Base-by-base conservation (phyloP, 2,113 vertebrate genomes). In the Phalacrocorax pelagicus region DNA sequence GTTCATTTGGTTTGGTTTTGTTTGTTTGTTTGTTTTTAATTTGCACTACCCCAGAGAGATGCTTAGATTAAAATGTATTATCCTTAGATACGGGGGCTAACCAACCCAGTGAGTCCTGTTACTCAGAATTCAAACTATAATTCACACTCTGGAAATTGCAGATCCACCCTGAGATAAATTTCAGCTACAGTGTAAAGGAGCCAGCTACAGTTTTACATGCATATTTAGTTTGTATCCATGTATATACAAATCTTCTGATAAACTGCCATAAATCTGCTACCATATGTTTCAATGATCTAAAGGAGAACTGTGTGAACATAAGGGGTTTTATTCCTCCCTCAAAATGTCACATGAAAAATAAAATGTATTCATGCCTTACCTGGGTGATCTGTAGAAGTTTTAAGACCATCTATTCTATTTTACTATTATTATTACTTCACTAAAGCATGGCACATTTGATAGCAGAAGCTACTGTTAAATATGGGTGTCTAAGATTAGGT, bases 241-340 rank as follows among this genome's bases (percentile, higher is more conserved):
- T 94, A 92, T 88, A 83, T 82, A 97, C 84, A 97, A 97, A 97
- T 92, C 89, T 91, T 92, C 86, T 85, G 92, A 96, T 95, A 95
- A 97, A 92, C 88, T 89, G 84, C 89, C 86, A 92, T 97, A 95
- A 96, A 91, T 95, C 70, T 89, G 49, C 66, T 95, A 8, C 92
- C 95, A 66, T 97, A 94, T 95, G 86, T 91, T 95, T 96, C 88
- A 92, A 40, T 61, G 92, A 94, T 78, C 90, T 72, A 46, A 84
- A 91, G 47, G 65, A 94, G 83, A 95, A 75, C 70, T 77, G 40
- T 73, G 62, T 26, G 78, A 97, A 91, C 86, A 96, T 91, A 94
- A 92, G 92, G 63, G 38, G 40, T n/a, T 95, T 97, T 96, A 88
- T 91, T 82, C 46, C 46, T 84, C 78, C 54, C 91, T 96, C 70